Percentiles rank a stretch among this genome's conserved stretches.
Conservation (phyloP, 1,140 invertebrate species). For the Conus betulinus region DNA sequence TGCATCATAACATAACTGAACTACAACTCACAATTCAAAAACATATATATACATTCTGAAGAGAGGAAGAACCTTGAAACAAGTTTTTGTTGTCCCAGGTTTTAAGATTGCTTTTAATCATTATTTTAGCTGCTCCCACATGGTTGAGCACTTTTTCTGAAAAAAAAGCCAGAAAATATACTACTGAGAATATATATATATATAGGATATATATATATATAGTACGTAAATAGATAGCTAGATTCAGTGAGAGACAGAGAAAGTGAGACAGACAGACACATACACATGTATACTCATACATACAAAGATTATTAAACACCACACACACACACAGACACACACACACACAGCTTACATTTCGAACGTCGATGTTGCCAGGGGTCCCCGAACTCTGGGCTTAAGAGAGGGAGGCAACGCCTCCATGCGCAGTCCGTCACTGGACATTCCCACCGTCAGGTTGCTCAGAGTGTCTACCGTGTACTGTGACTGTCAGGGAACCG, state of each 20-base stretch:
- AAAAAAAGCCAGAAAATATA: too few species aligned
- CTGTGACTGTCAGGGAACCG: neutral
- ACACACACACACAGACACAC: conserved; percentile 1
- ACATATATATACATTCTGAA: too few species aligned
- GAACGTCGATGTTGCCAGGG: neutral
- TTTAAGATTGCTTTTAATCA: too few species aligned
- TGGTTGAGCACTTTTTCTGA: too few species aligned
- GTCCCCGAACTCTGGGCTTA: neutral
- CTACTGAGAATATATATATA: too few species aligned
- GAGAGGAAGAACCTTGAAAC: too few species aligned
- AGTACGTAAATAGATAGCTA: neutral
- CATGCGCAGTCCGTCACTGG: neutral
- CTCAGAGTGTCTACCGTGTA: neutral
- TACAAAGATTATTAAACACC: neutral
- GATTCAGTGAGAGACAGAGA: too few species aligned
- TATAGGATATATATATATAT: neutral
- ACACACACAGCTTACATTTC: neutral
- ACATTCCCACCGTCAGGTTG: neutral
- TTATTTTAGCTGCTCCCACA: too few species aligned
- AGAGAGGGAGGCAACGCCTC: neutral
- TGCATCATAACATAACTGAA: too few species aligned
- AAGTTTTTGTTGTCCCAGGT: too few species aligned
- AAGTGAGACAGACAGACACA: neutral
- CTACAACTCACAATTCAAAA: too few species aligned
- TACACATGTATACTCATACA: neutral